These are phyloP conservation scores for Mizuhopecten yessoensis DNA, from an alignment of 1,140 invertebrate genomes.

Conservation along the genomic window DNA sequence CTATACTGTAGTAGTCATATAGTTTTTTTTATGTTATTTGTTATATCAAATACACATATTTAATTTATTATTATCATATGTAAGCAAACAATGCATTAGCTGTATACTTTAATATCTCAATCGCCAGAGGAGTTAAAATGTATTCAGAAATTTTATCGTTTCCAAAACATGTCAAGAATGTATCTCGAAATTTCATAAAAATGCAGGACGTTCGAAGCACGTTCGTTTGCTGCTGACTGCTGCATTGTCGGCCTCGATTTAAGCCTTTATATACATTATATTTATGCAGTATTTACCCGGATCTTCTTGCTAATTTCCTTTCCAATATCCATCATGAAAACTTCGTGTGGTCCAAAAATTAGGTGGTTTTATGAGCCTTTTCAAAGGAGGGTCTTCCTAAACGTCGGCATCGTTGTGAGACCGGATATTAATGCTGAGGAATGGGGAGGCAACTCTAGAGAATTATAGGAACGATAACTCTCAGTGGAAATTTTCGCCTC, in stretches of 20 bases:
- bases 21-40: too few species aligned
- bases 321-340: constrained; percentile 73
- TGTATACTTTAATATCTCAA: too few species aligned
- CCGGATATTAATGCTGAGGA: neutral
- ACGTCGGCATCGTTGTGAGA: neutral
- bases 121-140: too few species aligned
- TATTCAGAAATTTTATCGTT: too few species aligned
- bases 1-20: too few species aligned
- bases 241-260: neutral
- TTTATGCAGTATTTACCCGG: constrained; percentile 58
- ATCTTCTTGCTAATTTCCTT: constrained; percentile 78
- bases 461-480: neutral
- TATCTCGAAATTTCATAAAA: too few species aligned
- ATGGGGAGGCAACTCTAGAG: neutral
- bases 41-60: too few species aligned
- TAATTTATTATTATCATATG: too few species aligned
- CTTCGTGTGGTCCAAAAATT: neutral
- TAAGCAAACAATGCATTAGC: too few species aligned
- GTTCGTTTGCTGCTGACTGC: neutral
- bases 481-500: neutral
- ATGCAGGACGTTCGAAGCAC: neutral
- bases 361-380: neutral
- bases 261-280: neutral
- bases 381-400: neutral
- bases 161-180: too few species aligned